phyloP scores from a whole-genome alignment of 2,797 vertebrate species.

The Molothrus aeneus region DNA sequence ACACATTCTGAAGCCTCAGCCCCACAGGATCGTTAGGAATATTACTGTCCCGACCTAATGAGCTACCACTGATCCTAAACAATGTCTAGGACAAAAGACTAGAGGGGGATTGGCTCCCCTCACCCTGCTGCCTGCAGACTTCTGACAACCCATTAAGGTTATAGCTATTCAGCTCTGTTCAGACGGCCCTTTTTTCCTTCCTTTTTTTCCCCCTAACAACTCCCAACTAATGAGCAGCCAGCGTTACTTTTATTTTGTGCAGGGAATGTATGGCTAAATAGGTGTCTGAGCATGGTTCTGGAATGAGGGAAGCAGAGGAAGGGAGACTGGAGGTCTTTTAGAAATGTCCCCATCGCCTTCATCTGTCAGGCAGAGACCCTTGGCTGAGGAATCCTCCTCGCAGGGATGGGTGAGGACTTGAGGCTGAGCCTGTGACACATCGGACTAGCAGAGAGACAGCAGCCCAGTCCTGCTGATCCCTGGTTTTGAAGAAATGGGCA shows the following conservation, averaged over 20 bases:
- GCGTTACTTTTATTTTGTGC: constrained; percentile 44
- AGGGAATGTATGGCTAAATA: constrained; percentile 9
- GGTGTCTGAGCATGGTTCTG: neutral
- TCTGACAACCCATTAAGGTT: constrained; percentile 70
- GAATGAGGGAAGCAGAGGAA: neutral
- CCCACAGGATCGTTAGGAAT: constrained; percentile 51
- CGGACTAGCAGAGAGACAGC: neutral
- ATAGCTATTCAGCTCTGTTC: constrained; percentile 61
- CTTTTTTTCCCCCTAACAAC: neutral
- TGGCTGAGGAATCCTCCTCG: neutral
- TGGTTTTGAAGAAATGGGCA: neutral
- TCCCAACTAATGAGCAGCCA: constrained; percentile 55
- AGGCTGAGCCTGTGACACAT: fast-evolving
- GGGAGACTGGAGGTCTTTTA: neutral
- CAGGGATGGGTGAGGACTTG: neutral
- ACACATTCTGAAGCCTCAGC: constrained; percentile 32
- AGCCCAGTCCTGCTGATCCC: neutral
- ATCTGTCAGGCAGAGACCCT: fast-evolving
- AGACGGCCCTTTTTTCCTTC: constrained; percentile 42
- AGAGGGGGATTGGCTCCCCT: constrained; percentile 64
- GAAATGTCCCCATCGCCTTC: neutral
- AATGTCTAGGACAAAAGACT: constrained; percentile 62
- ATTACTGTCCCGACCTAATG: constrained; percentile 70
- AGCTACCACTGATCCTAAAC: constrained; percentile 69
- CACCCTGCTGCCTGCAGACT: constrained; percentile 58